These are phyloP conservation scores for Gadus chalcogrammus DNA, from an alignment of 2,113 vertebrate species.

Conservation along the genomic window DNA sequence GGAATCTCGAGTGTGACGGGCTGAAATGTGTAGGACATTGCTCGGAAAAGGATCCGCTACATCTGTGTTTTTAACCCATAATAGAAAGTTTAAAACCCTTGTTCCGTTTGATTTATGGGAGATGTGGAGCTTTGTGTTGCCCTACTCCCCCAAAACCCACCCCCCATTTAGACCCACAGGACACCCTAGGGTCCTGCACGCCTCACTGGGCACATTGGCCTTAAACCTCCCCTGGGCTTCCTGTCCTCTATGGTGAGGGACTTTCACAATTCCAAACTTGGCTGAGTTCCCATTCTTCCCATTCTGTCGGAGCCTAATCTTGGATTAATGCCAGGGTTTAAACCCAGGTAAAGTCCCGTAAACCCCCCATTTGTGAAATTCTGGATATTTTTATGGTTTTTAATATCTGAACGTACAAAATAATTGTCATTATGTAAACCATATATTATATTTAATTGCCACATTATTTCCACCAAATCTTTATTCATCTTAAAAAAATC, in stretches of 20 bases:
- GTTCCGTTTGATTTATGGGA: constrained; percentile 68
- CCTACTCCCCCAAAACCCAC: constrained; percentile 10
- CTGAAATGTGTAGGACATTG: constrained; percentile 32
- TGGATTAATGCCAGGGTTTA: constrained; percentile 2
- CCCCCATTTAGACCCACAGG: constrained; percentile 20
- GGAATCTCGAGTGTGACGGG: constrained; percentile 1
- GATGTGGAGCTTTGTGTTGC: constrained; percentile 54
- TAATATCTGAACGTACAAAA: no score
- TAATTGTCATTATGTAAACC: no score
- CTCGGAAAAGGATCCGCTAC: constrained; percentile 11
- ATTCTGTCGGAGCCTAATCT: not conserved
- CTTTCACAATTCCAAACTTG: constrained; percentile 25
- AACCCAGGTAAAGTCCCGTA: constrained; percentile 11
- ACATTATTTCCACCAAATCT: no score
- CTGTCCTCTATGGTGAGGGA: constrained; percentile 27
- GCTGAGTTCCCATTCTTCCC: not conserved
- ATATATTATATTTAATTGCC: no score
- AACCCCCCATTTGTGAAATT: constrained; percentile 1
- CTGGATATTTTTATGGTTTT: no score
- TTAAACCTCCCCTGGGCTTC: constrained; percentile 44
- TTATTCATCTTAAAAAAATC: no score
- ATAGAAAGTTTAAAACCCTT: constrained; percentile 55
- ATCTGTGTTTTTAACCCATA: constrained; percentile 39
- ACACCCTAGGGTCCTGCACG: constrained; percentile 51
- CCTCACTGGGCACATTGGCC: constrained; percentile 57